Percentiles rank a stretch among this genome's conserved stretches.
phyloP scores from a whole-genome alignment of 2,797 vertebrate genomes.

The Adrianichthys oophorus region DNA sequence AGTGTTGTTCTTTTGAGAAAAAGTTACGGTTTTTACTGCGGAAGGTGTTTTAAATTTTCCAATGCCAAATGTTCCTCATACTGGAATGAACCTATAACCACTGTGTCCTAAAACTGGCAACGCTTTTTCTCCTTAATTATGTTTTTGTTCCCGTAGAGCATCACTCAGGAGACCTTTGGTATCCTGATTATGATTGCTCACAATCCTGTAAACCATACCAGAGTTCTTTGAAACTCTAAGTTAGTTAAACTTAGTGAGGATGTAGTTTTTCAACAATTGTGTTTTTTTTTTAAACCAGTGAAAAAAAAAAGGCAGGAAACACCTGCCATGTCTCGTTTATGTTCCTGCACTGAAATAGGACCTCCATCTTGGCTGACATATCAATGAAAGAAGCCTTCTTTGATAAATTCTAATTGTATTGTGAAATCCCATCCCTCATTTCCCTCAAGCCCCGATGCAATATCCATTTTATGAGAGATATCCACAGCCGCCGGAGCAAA shows the following conservation, averaged over 20 bases:
- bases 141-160: too few species aligned
- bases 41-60: too few species aligned
- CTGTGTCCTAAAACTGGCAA: too few species aligned
- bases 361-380: conserved; percentile 40
- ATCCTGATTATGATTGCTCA: conserved; percentile 26
- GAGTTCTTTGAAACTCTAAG: conserved; percentile 18
- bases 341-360: conserved; percentile 16
- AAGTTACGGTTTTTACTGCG: too few species aligned
- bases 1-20: too few species aligned
- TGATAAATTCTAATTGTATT: conserved; percentile 62
- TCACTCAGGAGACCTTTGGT: too few species aligned
- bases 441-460: conserved; percentile 63
- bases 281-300: conserved; percentile 37
- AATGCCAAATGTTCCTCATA: too few species aligned
- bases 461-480: conserved; percentile 62
- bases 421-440: conserved; percentile 45
- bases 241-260: conserved; percentile 8
- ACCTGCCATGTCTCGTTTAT: conserved; percentile 36
- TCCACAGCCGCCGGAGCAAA: conserved; percentile 31
- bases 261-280: conserved; percentile 31
- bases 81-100: too few species aligned
- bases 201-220: conserved; percentile 14
- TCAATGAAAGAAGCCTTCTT: conserved; percentile 49
- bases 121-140: too few species aligned
- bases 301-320: conserved; percentile 5